These are phyloP conservation scores for Serranus cabrilla DNA, from an alignment of 2,797 vertebrate genomes.

Conservation along the genomic window DNA sequence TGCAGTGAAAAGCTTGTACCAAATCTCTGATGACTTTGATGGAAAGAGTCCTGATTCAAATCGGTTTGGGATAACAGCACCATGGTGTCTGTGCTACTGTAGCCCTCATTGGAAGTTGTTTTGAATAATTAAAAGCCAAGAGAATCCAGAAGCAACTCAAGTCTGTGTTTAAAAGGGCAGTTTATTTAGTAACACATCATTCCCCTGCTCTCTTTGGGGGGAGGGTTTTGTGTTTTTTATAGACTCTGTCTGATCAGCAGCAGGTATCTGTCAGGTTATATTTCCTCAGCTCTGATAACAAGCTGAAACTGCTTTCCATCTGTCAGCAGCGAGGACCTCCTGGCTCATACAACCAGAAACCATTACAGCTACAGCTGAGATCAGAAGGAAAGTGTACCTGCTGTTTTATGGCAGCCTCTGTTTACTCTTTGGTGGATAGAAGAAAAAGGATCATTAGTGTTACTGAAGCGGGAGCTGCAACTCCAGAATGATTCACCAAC, in stretches of 20 bases:
- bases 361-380: conserved; percentile 2
- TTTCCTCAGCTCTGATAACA: conserved; percentile 65
- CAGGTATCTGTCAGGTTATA: conserved; percentile 59
- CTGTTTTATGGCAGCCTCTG: conserved; percentile 10
- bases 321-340: conserved; percentile 44
- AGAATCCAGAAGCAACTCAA: neutral
- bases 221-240: conserved; percentile 22
- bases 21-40: neutral
- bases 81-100: neutral
- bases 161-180: neutral
- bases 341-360: conserved; percentile 18
- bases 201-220: conserved; percentile 20
- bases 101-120: neutral
- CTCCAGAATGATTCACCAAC: conserved; percentile 44
- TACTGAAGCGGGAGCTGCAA: conserved; percentile 6
- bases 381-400: conserved; percentile 10
- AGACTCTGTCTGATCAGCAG: conserved; percentile 40
- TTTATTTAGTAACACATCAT: conserved; percentile 38
- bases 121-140: neutral
- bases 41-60: neutral
- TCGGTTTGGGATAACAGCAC: neutral
- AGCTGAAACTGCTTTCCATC: conserved; percentile 71
- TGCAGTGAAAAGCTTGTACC: conserved; percentile 16
- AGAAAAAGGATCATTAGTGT: neutral
- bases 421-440: conserved; percentile 23